phyloP scores from a whole-genome alignment of 2,113 vertebrate species.

The Festucalex cinctus region DNA sequence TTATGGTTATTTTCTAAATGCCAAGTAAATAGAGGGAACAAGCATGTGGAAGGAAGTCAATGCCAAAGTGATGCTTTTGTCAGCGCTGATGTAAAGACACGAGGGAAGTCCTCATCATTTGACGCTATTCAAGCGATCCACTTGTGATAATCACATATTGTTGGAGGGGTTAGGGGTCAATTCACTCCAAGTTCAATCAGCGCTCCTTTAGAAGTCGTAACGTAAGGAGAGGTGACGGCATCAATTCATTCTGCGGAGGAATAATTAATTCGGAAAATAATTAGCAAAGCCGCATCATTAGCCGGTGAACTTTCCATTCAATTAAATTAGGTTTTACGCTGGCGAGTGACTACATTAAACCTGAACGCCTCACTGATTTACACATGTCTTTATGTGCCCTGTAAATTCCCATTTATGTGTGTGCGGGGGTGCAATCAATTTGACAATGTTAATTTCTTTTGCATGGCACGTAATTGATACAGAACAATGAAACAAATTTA shows the following conservation, averaged over 20 bases:
- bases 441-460: slow-evolving; percentile 3
- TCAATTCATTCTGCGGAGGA: slow-evolving; percentile 10
- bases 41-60: slow-evolving; percentile 42
- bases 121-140: slow-evolving; percentile 39
- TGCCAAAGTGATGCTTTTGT: slow-evolving; percentile 42
- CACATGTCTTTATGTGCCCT: not conserved
- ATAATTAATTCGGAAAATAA: slow-evolving; percentile 46
- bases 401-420: not conserved
- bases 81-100: slow-evolving; percentile 25
- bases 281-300: slow-evolving; percentile 21
- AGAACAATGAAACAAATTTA: slow-evolving; percentile 3
- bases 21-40: slow-evolving; percentile 20
- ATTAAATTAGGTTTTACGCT: slow-evolving; percentile 46
- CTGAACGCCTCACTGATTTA: slow-evolving; percentile 4
- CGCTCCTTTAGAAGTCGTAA: slow-evolving; percentile 19
- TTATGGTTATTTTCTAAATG: slow-evolving; percentile 42
- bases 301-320: slow-evolving; percentile 32
- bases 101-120: slow-evolving; percentile 32
- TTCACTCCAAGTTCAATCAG: slow-evolving; percentile 38
- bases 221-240: slow-evolving; percentile 19
- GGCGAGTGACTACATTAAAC: slow-evolving; percentile 21
- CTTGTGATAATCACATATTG: slow-evolving; percentile 51
- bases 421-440: not conserved
- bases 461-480: not conserved
- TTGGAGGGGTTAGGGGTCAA: slow-evolving; percentile 25